Base-by-base conservation (phyloP, 2,797 vertebrate species). In the Dendrocincla tyrannina region DNA sequence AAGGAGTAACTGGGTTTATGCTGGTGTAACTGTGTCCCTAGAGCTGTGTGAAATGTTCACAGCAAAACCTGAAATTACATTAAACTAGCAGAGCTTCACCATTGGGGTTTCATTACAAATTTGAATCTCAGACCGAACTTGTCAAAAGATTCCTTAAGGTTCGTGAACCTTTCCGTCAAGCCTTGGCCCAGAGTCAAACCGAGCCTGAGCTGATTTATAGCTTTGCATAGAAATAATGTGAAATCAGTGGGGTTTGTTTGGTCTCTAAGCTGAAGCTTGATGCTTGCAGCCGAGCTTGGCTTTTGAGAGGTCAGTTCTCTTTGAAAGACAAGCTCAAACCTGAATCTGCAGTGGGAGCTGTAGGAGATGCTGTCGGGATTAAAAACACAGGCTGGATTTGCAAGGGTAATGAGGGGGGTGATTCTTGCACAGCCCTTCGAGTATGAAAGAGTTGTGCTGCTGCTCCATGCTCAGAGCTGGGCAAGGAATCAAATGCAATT, bases 121-220 rank as follows among this genome's bases (percentile, higher is more conserved):
- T 50, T 80, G 81, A 95, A 90, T 87, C 88, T 97, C 85, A 82
- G 95, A 95, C 91, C 0, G 2, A 92, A 91, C 88, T 95, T 94
- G 96, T 97, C 94, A 93, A 96, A 96, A 94, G 96, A 97, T 97
- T 96, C 95, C 91, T 96, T 50, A 84, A 95, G 96, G 97, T 97
- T 97, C 88, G 59, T 96, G 97, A 97, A 96, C 97, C 94, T 96
- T 95, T 97, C 96, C 96, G 89, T 96, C 93, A 96, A 95, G 58
- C 68, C 52, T 93, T 96, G 97, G 97, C 94, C 91, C 68, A 58
- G 16, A 95, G 91, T 95, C 96, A 97, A 97, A 91, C 84, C 4
- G 16, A 93, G 76, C 70, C 73, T 66, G 60, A 78, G 85, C 84
- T 97, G 95, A 97, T 97, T 97, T 97, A 97, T 93, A 80, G 92